phyloP scores from a whole-genome alignment of 2,888 invertebrate genomes.

The Erebia ligea region DNA sequence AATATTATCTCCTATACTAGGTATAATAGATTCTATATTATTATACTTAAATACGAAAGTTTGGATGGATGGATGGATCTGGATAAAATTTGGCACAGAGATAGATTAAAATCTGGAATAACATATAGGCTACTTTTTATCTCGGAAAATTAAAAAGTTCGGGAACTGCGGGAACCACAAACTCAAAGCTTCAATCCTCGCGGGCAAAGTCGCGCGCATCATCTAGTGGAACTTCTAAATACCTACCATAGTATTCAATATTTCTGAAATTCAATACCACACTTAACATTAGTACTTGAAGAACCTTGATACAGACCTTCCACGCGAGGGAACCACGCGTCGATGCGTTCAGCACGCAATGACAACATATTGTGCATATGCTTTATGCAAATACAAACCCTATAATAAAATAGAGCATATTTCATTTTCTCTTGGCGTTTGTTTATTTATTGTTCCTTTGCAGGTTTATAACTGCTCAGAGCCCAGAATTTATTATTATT shows the following conservation, averaged over 20 bases:
- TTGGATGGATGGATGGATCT: no score
- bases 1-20: no score
- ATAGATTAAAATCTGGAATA: no score
- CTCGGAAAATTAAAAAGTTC: no score
- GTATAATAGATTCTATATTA: no score
- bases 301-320: slow-evolving; percentile 39
- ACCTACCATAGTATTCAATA: not conserved
- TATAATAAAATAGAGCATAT: not conserved
- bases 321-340: slow-evolving; percentile 31
- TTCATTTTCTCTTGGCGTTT: not conserved
- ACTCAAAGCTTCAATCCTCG: no score
- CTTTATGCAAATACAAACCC: not conserved
- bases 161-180: no score
- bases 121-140: no score
- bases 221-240: not conserved
- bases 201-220: no score
- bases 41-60: no score
- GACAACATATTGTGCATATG: not conserved
- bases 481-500: no score
- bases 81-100: no score
- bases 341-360: slow-evolving; percentile 28
- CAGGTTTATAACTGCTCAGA: not conserved
- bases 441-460: not conserved
- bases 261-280: not conserved
- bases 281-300: slow-evolving; percentile 3